Evolutionary conservation across 2,113 vertebrate genomes (phyloP).

Genomic region (Larimichthys crocea): DNA sequence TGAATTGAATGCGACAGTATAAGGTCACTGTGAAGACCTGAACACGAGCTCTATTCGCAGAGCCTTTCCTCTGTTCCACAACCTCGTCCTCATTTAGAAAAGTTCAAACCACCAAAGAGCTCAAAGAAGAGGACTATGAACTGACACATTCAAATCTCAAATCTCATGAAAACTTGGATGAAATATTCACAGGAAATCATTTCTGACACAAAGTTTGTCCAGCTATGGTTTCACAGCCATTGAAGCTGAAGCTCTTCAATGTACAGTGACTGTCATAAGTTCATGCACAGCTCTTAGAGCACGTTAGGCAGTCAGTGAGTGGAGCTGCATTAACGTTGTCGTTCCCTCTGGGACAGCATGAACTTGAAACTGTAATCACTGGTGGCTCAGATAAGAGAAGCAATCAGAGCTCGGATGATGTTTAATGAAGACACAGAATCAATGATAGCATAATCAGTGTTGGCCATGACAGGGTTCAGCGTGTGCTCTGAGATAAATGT

Average conservation of each 20-base stretch:
- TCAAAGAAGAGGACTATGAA: too few relatives aligned
- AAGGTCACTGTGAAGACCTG: too few relatives aligned
- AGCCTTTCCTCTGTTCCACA: too few relatives aligned
- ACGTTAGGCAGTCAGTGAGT: background rate
- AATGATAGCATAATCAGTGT: too few relatives aligned
- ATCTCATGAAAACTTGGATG: too few relatives aligned
- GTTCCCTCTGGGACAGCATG: conserved; percentile 11
- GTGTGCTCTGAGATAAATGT: background rate
- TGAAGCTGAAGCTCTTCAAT: background rate
- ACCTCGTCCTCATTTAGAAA: too few relatives aligned
- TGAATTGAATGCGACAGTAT: too few relatives aligned
- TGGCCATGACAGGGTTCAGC: background rate
- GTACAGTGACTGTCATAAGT: background rate
- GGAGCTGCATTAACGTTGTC: background rate
- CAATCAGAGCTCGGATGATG: background rate
- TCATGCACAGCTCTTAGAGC: background rate
- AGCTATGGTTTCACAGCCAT: background rate
- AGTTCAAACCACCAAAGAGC: too few relatives aligned
- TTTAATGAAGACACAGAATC: background rate
- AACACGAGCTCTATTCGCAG: too few relatives aligned
- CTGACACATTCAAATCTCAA: too few relatives aligned
- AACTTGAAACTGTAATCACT: conserved; percentile 25
- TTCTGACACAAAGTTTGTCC: too few relatives aligned
- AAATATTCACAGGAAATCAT: too few relatives aligned
- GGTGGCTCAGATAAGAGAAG: conserved; percentile 7